A percentile compares a stretch with the other conserved stretches of the same genome.
phyloP scores from a whole-genome alignment of 2,113 vertebrate genomes.

The Thinocorus orbignyianus region DNA sequence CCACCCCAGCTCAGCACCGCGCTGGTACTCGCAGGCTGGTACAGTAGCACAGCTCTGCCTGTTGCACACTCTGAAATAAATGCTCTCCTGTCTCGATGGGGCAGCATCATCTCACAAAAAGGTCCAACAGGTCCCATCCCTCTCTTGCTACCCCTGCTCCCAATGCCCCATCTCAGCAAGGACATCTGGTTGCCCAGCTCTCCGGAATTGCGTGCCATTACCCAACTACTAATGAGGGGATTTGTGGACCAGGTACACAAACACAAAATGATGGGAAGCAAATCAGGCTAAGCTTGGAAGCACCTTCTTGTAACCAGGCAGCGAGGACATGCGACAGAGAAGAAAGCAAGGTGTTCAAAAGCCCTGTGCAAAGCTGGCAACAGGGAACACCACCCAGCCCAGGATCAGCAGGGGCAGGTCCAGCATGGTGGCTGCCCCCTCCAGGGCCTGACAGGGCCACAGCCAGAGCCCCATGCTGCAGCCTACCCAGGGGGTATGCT shows the following conservation, averaged over 20 bases:
- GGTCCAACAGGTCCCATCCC: not conserved
- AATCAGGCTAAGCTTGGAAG: not conserved
- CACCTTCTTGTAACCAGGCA: not conserved
- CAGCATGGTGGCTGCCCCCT: not conserved
- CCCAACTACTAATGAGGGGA: not conserved
- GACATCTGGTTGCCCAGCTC: not conserved
- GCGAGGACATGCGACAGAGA: rapidly evolving
- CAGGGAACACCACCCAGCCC: not conserved
- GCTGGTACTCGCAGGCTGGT: rapidly evolving
- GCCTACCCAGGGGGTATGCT: not conserved
- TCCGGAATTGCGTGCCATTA: rapidly evolving
- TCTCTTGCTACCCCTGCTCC: not conserved
- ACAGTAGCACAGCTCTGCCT: not conserved
- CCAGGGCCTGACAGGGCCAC: not conserved
- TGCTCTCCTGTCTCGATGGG: not conserved
- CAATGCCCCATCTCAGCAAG: not conserved
- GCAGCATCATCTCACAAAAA: not conserved
- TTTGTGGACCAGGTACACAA: not conserved
- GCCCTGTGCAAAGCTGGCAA: not conserved
- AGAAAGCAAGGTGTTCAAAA: not conserved
- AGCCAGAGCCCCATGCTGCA: not conserved
- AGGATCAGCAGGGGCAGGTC: not conserved
- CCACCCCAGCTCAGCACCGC: rapidly evolving
- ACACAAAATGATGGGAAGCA: not conserved
- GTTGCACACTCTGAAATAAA: rapidly evolving